phyloP scores from a whole-genome alignment of 2,113 vertebrate species.

The Phaetusa simplex region DNA sequence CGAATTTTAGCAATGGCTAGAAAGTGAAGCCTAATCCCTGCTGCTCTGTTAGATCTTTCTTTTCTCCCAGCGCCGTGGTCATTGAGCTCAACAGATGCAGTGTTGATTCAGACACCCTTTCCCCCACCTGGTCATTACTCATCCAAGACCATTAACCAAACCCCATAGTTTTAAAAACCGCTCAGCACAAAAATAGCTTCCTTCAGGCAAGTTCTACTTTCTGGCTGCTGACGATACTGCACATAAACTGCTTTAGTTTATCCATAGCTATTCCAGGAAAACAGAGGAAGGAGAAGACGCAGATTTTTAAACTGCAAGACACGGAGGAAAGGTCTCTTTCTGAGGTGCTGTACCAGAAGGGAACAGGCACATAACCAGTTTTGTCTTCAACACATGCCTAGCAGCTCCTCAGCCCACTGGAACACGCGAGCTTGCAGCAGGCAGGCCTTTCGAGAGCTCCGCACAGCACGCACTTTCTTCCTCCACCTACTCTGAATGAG shows the following conservation, averaged over 20 bases:
- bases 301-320: background rate
- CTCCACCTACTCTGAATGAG: constrained; percentile 41
- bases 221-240: background rate
- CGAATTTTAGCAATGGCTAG: background rate
- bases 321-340: constrained; percentile 5
- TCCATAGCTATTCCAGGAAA: background rate
- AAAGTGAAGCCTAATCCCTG: background rate
- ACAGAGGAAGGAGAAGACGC: background rate
- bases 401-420: constrained; percentile 26
- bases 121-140: background rate
- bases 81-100: background rate
- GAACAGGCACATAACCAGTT: background rate
- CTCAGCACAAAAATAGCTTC: background rate
- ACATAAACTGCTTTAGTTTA: background rate
- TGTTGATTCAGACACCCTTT: background rate
- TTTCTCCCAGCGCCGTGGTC: background rate
- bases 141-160: background rate
- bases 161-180: background rate
- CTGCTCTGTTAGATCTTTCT: background rate
- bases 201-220: background rate
- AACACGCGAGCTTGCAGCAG: constrained; percentile 25
- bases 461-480: constrained; percentile 28
- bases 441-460: constrained; percentile 6
- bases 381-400: background rate
- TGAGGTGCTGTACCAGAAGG: background rate